phyloP scores from a whole-genome alignment of 37 sponge, comb jelly and placozoan species.

The Dysidea cf. avara region DNA sequence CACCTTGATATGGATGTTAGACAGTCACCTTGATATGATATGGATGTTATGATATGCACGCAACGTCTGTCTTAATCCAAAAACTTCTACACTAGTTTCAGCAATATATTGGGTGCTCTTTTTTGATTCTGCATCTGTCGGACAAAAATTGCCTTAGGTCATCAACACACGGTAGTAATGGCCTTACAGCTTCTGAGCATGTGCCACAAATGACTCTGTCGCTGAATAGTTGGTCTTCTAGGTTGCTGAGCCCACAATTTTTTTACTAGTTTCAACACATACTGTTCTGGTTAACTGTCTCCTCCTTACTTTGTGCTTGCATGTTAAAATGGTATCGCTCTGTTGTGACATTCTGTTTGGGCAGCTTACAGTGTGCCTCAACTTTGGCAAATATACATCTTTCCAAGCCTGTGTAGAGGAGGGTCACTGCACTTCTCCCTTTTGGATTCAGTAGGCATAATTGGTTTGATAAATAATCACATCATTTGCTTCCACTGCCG shows the following conservation, averaged over 20 bases:
- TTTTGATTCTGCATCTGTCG: not conserved
- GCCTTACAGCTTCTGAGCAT: not conserved
- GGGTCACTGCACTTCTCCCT: not conserved
- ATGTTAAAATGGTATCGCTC: slow-evolving; percentile 7
- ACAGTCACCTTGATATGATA: not conserved
- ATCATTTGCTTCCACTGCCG: not conserved
- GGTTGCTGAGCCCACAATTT: not conserved
- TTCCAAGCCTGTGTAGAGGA: not conserved
- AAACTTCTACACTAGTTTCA: not conserved
- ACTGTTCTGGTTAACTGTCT: not conserved
- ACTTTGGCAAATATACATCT: not conserved
- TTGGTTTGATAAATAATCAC: not conserved
- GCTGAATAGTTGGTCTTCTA: slow-evolving; percentile 3
- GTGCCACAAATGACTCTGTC: slow-evolving; percentile 5
- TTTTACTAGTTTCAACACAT: not conserved
- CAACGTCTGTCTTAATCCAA: too few relatives aligned
- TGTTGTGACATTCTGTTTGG: not conserved
- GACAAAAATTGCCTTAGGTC: too few relatives aligned
- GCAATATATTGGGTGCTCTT: not conserved
- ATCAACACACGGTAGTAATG: too few relatives aligned
- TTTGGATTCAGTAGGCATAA: not conserved
- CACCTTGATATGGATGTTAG: too few relatives aligned
- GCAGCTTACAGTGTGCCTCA: not conserved
- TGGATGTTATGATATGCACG: not conserved
- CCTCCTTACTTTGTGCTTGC: not conserved